A percentile compares a stretch with the other conserved stretches of the same genome.
Evolutionary conservation across 2,797 vertebrate species (phyloP).

Genomic region (Neoniphon sammara): DNA sequence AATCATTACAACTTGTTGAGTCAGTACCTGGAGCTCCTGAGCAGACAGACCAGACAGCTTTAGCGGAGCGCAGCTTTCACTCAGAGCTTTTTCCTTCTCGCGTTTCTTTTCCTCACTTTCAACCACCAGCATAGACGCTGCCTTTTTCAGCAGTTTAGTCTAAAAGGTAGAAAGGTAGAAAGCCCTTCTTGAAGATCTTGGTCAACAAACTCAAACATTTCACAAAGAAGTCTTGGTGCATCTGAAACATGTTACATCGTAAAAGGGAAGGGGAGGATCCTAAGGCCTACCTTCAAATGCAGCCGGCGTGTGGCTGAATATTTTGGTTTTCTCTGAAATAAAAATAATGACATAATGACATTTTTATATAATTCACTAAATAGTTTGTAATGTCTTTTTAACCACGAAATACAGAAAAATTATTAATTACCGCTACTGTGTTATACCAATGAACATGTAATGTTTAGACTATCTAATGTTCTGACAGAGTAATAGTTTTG

Average conservation of each 20-base stretch:
- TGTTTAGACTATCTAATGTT: background rate
- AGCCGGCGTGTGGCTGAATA: conserved; percentile 81
- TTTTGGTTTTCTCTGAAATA: conserved; percentile 79
- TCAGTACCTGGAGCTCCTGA: conserved; percentile 78
- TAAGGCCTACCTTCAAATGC: conserved; percentile 76
- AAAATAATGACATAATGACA: conserved; percentile 2
- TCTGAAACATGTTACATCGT: background rate
- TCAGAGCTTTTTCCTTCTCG: conserved; percentile 70
- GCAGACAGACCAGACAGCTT: conserved; percentile 73
- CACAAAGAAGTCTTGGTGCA: no score
- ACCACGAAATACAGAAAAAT: background rate
- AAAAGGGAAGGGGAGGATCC: background rate
- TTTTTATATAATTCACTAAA: background rate
- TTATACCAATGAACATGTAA: background rate
- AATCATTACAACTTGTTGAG: background rate
- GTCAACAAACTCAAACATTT: background rate
- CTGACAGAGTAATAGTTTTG: conserved; percentile 7
- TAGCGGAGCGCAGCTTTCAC: conserved; percentile 69
- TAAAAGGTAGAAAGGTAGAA: conserved; percentile 40
- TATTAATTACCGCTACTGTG: background rate
- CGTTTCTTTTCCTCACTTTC: conserved; percentile 70
- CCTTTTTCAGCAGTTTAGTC: conserved; percentile 81
- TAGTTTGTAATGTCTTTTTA: background rate
- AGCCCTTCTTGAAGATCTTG: background rate
- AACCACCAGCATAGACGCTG: conserved; percentile 74